These are phyloP conservation scores for Dasysyrphus albostriatus DNA, from an alignment of 2,888 invertebrate species.

Conservation along the genomic window DNA sequence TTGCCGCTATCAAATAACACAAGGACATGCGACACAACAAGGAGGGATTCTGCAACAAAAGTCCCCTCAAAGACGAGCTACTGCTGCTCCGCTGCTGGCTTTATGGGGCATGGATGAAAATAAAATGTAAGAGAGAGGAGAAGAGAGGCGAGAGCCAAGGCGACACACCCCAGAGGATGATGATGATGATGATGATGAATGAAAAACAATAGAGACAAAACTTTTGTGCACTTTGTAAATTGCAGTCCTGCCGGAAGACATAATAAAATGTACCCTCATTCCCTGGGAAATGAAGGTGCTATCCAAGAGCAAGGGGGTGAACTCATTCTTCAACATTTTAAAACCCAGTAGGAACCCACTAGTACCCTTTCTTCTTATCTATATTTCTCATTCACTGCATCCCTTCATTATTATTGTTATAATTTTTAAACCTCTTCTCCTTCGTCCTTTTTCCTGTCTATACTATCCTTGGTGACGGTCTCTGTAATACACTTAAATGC, in stretches of 20 bases:
- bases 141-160: neutral
- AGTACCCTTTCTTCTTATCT: constrained; percentile 15
- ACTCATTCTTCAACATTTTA: constrained; percentile 10
- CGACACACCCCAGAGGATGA: constrained; percentile 34
- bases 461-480: constrained; percentile 67
- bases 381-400: constrained; percentile 43
- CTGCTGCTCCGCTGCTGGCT: neutral
- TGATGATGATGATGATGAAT: constrained; percentile 65
- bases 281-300: constrained; percentile 39
- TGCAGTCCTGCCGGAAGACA: constrained; percentile 77
- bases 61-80: constrained; percentile 68
- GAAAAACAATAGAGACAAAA: constrained; percentile 73
- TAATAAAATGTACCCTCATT: constrained; percentile 63
- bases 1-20: constrained; percentile 78
- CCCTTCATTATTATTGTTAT: constrained; percentile 68
- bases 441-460: constrained; percentile 35
- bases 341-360: neutral
- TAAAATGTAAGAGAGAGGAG: constrained; percentile 47
- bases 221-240: constrained; percentile 76
- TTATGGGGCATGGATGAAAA: constrained; percentile 35
- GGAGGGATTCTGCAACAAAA: constrained; percentile 62
- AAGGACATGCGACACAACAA: constrained; percentile 75
- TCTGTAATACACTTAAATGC: constrained; percentile 75
- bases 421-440: constrained; percentile 51
- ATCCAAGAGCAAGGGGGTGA: constrained; percentile 16